Evolutionary conservation across 2,888 invertebrate species (phyloP).

Genomic region (Seira musarum): DNA sequence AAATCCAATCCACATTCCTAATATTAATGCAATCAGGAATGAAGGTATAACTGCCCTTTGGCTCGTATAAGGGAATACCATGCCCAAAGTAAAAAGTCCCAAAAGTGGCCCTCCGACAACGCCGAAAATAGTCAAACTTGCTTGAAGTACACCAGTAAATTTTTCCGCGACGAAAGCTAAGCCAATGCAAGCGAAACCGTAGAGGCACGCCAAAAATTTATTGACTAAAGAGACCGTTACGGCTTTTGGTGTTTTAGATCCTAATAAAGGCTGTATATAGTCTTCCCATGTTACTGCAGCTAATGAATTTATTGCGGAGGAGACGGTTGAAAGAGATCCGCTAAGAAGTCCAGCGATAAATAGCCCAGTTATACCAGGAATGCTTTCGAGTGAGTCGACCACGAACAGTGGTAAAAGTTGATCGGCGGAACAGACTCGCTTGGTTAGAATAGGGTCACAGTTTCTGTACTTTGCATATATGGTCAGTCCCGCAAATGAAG

Average conservation of each 20-base stretch:
- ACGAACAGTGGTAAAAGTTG: constrained; percentile 77
- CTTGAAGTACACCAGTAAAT: constrained; percentile 90
- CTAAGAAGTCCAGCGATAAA: constrained; percentile 94
- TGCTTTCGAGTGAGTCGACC: constrained; percentile 75
- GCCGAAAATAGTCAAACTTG: constrained; percentile 88
- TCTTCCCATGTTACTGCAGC: constrained; percentile 93
- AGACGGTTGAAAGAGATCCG: constrained; percentile 92
- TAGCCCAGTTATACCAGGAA: constrained; percentile 88
- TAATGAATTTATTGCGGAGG: constrained; percentile 91
- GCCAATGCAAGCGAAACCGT: constrained; percentile 84
- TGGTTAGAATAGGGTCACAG: constrained; percentile 84
- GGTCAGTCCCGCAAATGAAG: constrained; percentile 83
- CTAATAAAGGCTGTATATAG: constrained; percentile 77
- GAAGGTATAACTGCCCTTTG: constrained; percentile 75
- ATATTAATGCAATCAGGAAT: constrained; percentile 70
- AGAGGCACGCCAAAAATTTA: constrained; percentile 79
- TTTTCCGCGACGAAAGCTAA: constrained; percentile 88
- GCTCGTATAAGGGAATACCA: constrained; percentile 83
- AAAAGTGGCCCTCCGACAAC: constrained; percentile 89
- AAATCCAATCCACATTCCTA: constrained; percentile 89
- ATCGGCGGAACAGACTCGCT: constrained; percentile 79
- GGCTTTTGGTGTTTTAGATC: constrained; percentile 56
- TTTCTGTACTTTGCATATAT: constrained; percentile 87
- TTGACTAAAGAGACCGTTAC: constrained; percentile 65
- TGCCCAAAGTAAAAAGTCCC: constrained; percentile 88